Evolutionary conservation across 2,797 vertebrate species (phyloP), one percentile per base, ranked within the genome.

Genomic region (Bucorvus abyssinicus): DNA sequence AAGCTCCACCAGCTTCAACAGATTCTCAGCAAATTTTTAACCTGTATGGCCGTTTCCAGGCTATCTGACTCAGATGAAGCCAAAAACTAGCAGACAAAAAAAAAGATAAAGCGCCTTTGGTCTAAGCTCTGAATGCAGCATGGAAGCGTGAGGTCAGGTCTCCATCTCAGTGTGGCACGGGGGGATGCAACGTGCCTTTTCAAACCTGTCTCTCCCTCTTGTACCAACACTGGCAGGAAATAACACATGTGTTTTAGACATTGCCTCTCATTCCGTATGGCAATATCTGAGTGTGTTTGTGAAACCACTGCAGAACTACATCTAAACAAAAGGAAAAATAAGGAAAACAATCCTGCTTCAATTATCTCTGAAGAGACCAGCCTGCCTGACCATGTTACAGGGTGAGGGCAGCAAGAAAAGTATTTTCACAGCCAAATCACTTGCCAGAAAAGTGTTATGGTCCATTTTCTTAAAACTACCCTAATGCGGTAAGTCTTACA

Each of bases 291-390:
- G 47, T 84, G 32, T 81, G 65, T 92, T 95, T 94, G 88, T 92
- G 85, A 97, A 97, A 86, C 80, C 80, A 74, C 94, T 97, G 96
- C 70, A 95, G 81, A 95, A 92, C 56, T 73, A 61, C 44, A 71
- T 85, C 89, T 95, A 79, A 90, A 71, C 64, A 89, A 89, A 87
- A 84, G 16, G 29, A 32, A 49, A 57, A 76, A 40, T 40, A 40
- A 40, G 38, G 12, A 40, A 61, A 57, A 89, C 80, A 83, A 59
- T 82, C 44, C 55, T 79, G 34, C 68, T 97, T 97, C 93, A 96
- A 32, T 96, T 95, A 94, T 94, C 40, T 93, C 94, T 93, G 86
- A 96, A 94, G 78, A 97, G 90, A 97, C 95, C 64, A 73, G 36
- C 42, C 91, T 95, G 68, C 87, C 75, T 94, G 86, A 87, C 94